Base-by-base conservation (phyloP, 2,797 vertebrate species). In the Syngnathus rostellatus region DNA sequence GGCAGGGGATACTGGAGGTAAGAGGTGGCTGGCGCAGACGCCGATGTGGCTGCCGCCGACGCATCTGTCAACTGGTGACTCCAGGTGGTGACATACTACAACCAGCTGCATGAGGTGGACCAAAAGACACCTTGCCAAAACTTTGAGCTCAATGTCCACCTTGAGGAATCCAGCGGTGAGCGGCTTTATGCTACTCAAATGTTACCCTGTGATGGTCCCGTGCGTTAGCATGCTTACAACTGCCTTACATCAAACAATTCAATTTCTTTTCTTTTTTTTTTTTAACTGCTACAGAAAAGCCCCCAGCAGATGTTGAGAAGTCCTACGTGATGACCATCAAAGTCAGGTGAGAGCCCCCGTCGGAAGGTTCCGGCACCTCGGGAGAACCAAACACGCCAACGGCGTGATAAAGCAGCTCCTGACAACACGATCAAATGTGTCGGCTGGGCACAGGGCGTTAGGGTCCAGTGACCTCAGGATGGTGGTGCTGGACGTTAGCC, bases 1-100 rank as follows among this genome's bases (percentile, higher is more conserved):
- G 90, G n/a, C 76, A 88, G 51, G 91, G 91, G 51, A 87, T 91
- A 54, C 74, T 92, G 25, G 91, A 92, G 88, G 90, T 91, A 81
- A 0, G 21, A 46, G 3, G 9, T 17, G 11, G 31, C 31, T 3
- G 17, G 23, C 25, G 55, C 38, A 6, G 12, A 41, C 23, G 55
- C 37, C 10, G 16, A 46, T 19, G 16, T 9, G 64, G 19, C 37
- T 37, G 8, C 4, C 39, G 16, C 16, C 14, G 38, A 57, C 17
- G 12, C 6, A 11, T 37, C 31, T 2, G 38, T 12, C 55, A 3
- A 41, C 23, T n/a, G 61, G n/a, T 64, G 9, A 51, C n/a, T 65
- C 4, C 63, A 92, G 91, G 85, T 92, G 11, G 86, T 91, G 81
- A 92, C 90, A 1, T 70, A 87, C 68, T 92, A 92, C 80, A 90